phyloP scores from a whole-genome alignment of 1,140 invertebrate species.

The Acromyrmex charruanus region DNA sequence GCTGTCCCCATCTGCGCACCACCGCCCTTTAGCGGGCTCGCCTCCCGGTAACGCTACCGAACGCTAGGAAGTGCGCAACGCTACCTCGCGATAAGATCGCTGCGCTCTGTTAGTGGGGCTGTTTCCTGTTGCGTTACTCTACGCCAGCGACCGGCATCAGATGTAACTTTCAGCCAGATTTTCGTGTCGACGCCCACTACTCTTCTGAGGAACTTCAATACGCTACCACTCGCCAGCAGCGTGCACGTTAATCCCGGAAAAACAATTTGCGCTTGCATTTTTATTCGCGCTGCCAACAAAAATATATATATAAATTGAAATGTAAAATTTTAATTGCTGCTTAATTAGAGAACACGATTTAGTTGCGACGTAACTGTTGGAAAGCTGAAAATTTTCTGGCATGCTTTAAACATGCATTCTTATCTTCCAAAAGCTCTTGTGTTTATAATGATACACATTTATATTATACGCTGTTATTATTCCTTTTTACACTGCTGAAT shows the following conservation, averaged over 20 bases:
- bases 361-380: conserved; percentile 7
- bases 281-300: conserved; percentile 1
- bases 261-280: conserved; percentile 24
- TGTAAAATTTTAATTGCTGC: conserved; percentile 3
- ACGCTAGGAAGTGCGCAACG: conserved; percentile 72
- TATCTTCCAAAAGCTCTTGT: conserved; percentile 40
- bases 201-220: conserved; percentile 18
- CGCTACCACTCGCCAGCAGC: conserved; percentile 27
- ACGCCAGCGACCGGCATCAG: conserved; percentile 11
- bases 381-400: neutral
- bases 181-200: neutral
- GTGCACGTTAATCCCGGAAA: conserved; percentile 37
- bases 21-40: conserved; percentile 83
- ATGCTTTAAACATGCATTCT: neutral
- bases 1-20: conserved; percentile 85
- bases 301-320: neutral
- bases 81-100: conserved; percentile 72
- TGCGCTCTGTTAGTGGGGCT: conserved; percentile 74
- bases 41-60: conserved; percentile 72
- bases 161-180: neutral
- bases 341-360: neutral
- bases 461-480: conserved; percentile 7
- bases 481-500: neutral
- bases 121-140: conserved; percentile 71
- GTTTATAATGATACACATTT: neutral